Evolutionary conservation across 2,113 vertebrate genomes (phyloP), one percentile per base, ranked within the genome.

Genomic region (Physeter macrocephalus): DNA sequence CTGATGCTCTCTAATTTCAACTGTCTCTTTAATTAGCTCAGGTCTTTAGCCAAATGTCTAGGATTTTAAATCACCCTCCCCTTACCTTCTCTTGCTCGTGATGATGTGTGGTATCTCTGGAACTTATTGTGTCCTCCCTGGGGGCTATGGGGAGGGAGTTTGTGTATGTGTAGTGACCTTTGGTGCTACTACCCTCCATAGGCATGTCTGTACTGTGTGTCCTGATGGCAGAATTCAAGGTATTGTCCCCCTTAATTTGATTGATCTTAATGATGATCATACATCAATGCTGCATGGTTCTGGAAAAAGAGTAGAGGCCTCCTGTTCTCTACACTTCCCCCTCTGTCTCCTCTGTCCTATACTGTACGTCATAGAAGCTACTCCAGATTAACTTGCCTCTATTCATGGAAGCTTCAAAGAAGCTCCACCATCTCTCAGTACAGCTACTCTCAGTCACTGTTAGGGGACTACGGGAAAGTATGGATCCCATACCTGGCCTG

Each of bases 231-330:
- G 59, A 91, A 59, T 14, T 94, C n/a, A 92, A 85, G 57, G 29
- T 66, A 17, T 75, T 62, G 3, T 29, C 27, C 21, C 36, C 31
- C 25, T 88, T 39, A 36, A 39, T 77, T 75, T 83, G 41, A 92
- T 34, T 64, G 66, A 59, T 36, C 34, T 36, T 36, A 80, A 36
- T 52, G 34, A 6, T 54, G n/a, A 57, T 41, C 10, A 27, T 10
- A 43, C 3, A 27, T 67, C 36, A 86, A 0, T n/a, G 18, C 2
- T 69, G 31, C 39, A 6, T 4, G 10, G 4, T 23, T n/a, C 36
- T 80, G 17, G 17, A 75, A 27, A 86, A 43, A 34, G 41, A 34
- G 8, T 25, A 85, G 41, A 74, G 3, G 23, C 3, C 6, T 69
- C n/a, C 6, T 87, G 12, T 17, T 66, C 57, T 57, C 12, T 21